Conservation (phyloP, 2,888 invertebrate species). For the Eugnorisma glareosa region DNA sequence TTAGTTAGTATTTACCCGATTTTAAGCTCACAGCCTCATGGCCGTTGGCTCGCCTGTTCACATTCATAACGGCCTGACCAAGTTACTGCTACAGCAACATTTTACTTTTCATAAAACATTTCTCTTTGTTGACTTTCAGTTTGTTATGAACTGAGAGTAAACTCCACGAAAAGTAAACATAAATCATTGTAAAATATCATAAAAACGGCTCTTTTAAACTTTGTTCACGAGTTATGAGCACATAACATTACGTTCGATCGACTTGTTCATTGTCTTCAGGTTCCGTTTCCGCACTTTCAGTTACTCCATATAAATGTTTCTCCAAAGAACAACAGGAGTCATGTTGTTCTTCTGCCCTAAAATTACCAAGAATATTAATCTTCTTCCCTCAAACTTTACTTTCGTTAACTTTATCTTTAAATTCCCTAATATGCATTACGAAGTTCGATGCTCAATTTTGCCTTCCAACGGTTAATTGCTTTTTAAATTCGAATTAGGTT, state of each 20-base stretch:
- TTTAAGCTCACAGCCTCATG: background rate
- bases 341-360: slow-evolving; percentile 14
- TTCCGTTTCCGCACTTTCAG: slow-evolving; percentile 14
- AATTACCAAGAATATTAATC: slow-evolving; percentile 33
- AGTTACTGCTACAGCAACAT: background rate
- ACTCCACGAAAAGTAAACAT: slow-evolving; percentile 32
- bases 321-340: slow-evolving; percentile 22
- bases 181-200: slow-evolving; percentile 35
- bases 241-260: slow-evolving; percentile 34
- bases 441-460: slow-evolving; percentile 31
- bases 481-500: slow-evolving; percentile 25
- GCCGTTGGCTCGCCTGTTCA: background rate
- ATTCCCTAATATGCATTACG: slow-evolving; percentile 23
- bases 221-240: slow-evolving; percentile 24
- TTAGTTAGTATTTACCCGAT: too few species aligned
- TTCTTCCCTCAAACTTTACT: slow-evolving; percentile 7
- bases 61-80: background rate
- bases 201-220: slow-evolving; percentile 36
- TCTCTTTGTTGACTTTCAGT: slow-evolving; percentile 26
- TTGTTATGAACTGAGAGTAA: slow-evolving; percentile 25
- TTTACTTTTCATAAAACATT: slow-evolving; percentile 22
- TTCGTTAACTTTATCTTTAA: slow-evolving; percentile 21
- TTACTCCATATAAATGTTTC: slow-evolving; percentile 22
- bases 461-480: slow-evolving; percentile 28
- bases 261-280: slow-evolving; percentile 8